Evolutionary conservation across 2,113 vertebrate genomes (phyloP).

Genomic region (Enhydra lutris): DNA sequence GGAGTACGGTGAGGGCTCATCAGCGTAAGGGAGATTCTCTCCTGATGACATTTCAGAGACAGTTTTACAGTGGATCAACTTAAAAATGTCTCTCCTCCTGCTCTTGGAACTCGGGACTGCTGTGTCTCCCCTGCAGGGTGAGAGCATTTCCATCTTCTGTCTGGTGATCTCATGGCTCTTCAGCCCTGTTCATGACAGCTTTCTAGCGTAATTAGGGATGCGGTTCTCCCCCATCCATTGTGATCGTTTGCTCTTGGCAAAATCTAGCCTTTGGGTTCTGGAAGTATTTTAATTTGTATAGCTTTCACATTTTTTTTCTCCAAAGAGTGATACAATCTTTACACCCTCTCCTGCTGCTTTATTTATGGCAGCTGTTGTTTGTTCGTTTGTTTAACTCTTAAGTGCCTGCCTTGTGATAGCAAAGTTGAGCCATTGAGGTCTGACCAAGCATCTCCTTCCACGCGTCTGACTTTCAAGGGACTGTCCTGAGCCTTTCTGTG

Average conservation of each 20-base stretch:
- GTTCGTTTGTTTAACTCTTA: neutral
- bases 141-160: neutral
- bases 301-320: neutral
- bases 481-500: neutral
- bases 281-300: neutral
- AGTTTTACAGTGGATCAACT: conserved; percentile 28
- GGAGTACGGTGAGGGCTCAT: neutral
- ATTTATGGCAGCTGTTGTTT: neutral
- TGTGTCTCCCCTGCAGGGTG: neutral
- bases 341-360: neutral
- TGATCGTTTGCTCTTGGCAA: conserved; percentile 23
- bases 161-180: neutral
- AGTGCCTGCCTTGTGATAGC: neutral
- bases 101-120: neutral
- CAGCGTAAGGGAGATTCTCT: neutral
- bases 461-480: neutral
- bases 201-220: neutral
- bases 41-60: conserved; percentile 6
- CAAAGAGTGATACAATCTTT: neutral
- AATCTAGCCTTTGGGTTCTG: conserved; percentile 29
- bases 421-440: neutral
- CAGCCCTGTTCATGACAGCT: neutral
- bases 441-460: neutral
- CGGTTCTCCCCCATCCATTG: neutral
- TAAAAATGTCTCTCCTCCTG: conserved; percentile 22